phyloP scores from a whole-genome alignment of 2,113 vertebrate species.

The Pterocles burchelli region DNA sequence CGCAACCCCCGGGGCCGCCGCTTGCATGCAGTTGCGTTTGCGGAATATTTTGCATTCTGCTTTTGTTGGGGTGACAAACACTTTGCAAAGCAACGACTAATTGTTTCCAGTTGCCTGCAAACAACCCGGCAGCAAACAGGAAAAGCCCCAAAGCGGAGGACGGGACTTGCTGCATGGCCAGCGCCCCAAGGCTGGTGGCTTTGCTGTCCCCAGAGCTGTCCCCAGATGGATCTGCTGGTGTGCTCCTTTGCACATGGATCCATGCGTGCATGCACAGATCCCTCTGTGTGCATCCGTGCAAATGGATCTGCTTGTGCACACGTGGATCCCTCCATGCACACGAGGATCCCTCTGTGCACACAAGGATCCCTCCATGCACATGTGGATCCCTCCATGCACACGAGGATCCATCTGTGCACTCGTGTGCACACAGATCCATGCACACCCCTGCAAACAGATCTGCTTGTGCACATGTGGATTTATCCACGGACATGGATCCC shows the following conservation, averaged over 20 bases:
- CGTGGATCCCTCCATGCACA: background rate
- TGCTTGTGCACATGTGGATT: background rate
- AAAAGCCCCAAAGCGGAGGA: background rate
- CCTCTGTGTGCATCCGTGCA: accelerated
- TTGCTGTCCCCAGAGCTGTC: background rate
- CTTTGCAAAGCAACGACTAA: background rate
- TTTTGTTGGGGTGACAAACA: accelerated
- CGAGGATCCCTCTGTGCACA: background rate
- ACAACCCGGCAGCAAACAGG: background rate
- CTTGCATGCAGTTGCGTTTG: background rate
- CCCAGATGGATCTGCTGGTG: accelerated
- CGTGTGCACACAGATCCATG: background rate
- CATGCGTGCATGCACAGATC: accelerated
- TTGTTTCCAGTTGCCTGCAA: background rate
- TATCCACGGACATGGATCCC: too few species aligned
- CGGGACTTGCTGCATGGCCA: accelerated
- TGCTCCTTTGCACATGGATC: accelerated
- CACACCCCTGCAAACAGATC: too few species aligned
- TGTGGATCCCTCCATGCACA: accelerated
- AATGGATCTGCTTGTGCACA: background rate
- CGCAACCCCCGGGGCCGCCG: background rate
- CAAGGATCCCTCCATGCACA: too few species aligned
- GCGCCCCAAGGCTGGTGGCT: accelerated
- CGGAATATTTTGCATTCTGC: background rate
- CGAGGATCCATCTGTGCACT: too few species aligned